Conservation (phyloP, 2,888 invertebrate species). For the Myopa testacea region DNA sequence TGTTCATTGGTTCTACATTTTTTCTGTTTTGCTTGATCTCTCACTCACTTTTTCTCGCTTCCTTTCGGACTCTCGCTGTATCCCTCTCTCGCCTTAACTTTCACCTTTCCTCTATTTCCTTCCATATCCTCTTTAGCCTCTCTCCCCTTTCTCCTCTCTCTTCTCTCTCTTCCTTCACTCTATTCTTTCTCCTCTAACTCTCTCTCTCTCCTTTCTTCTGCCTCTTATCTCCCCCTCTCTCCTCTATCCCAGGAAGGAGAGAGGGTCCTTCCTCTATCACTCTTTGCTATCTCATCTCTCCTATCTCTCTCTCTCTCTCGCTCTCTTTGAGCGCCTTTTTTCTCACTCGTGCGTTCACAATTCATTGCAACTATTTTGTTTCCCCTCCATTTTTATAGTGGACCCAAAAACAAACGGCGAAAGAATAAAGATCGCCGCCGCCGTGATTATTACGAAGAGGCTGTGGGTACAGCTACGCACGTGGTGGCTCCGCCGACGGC, state of each 20-base stretch:
- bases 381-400: slow-evolving; percentile 58
- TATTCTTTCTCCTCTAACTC: neutral
- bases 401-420: slow-evolving; percentile 68
- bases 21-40: too few relatives aligned
- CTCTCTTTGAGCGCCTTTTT: neutral
- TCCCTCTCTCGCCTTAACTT: too few relatives aligned
- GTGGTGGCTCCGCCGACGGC: slow-evolving; percentile 71
- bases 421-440: slow-evolving; percentile 67
- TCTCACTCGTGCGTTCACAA: slow-evolving; percentile 17
- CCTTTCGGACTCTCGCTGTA: too few relatives aligned
- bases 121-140: too few relatives aligned
- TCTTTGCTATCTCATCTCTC: neutral
- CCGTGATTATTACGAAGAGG: slow-evolving; percentile 69
- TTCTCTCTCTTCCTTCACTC: neutral
- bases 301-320: neutral
- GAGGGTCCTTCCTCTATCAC: too few relatives aligned
- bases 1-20: too few relatives aligned
- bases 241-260: too few relatives aligned
- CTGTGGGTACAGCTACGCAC: slow-evolving; percentile 67
- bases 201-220: neutral
- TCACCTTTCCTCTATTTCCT: too few relatives aligned
- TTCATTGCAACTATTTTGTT: slow-evolving; percentile 41
- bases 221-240: too few relatives aligned
- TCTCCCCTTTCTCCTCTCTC: too few relatives aligned
- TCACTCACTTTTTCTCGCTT: too few relatives aligned